A percentile compares a stretch with the other conserved stretches of the same genome.
Evolutionary conservation across 53 echinoderm and acorn worm species (phyloP).

Genomic region (Paracentrotus lividus): DNA sequence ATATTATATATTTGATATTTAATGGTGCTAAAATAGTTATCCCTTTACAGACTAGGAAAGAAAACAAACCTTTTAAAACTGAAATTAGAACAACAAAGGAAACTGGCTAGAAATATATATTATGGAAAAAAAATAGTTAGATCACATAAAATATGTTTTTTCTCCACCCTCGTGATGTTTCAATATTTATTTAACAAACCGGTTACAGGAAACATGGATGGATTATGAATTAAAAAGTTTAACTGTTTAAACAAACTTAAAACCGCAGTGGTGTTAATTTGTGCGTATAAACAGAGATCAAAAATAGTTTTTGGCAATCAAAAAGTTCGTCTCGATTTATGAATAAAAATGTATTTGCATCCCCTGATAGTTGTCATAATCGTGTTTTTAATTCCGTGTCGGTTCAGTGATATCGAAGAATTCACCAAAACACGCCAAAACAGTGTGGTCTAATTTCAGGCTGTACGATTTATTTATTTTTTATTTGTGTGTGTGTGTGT

Average conservation of each 20-base stretch:
- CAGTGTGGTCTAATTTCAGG: background rate
- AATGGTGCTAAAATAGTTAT: no score
- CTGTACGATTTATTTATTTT: background rate
- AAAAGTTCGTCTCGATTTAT: background rate
- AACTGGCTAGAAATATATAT: no score
- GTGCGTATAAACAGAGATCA: slow-evolving; percentile 13
- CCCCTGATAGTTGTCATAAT: slow-evolving; percentile 9
- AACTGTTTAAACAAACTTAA: background rate
- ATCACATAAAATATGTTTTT: no score
- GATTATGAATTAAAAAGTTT: background rate
- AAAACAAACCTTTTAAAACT: no score
- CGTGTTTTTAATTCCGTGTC: slow-evolving; percentile 43
- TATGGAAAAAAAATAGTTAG: no score
- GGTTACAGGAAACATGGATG: background rate
- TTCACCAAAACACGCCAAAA: slow-evolving; percentile 34
- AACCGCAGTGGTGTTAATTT: background rate
- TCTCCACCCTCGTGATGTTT: no score
- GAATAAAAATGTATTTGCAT: background rate
- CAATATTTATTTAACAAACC: background rate
- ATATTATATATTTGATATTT: no score
- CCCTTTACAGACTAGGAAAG: no score
- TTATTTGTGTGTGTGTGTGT: background rate
- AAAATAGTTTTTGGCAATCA: slow-evolving; percentile 30
- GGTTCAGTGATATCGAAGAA: slow-evolving; percentile 44
- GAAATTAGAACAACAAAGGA: no score